A percentile compares a stretch with the other conserved stretches of the same genome.
Conservation (phyloP, 2,113 vertebrate species). For the Epinephelus cyanopodus region DNA sequence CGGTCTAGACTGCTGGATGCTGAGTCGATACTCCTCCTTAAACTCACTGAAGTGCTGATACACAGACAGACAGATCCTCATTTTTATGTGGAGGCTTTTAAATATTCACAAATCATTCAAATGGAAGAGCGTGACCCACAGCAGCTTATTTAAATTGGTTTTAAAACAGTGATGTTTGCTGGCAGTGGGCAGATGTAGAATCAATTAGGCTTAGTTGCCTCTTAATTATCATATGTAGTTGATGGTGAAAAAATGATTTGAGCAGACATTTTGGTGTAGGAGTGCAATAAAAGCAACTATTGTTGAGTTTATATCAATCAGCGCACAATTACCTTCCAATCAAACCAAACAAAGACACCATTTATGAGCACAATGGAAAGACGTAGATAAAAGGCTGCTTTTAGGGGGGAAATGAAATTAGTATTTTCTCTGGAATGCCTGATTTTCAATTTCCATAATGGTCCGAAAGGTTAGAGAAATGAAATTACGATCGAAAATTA, state of each 20-base stretch:
- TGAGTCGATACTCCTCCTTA: neutral
- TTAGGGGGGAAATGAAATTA: constrained; percentile 35
- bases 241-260: neutral
- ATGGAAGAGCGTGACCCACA: neutral
- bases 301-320: constrained; percentile 43
- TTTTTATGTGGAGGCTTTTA: neutral
- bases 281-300: constrained; percentile 24
- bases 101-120: constrained; percentile 5
- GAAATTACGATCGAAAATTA: constrained; percentile 60
- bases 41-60: neutral
- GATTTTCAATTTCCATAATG: constrained; percentile 54
- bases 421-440: constrained; percentile 31
- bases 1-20: neutral
- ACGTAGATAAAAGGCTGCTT: constrained; percentile 44
- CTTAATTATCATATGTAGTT: constrained; percentile 10
- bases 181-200: neutral
- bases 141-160: constrained; percentile 18
- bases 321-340: constrained; percentile 38
- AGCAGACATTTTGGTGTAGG: constrained; percentile 10
- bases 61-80: neutral
- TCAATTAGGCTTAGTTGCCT: constrained; percentile 9
- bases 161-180: constrained; percentile 18
- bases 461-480: constrained; percentile 56
- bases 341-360: constrained; percentile 57
- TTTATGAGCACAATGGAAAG: constrained; percentile 41